Evolutionary conservation across 2,888 invertebrate species (phyloP).

Genomic region (Pachliopta kotzebuea): DNA sequence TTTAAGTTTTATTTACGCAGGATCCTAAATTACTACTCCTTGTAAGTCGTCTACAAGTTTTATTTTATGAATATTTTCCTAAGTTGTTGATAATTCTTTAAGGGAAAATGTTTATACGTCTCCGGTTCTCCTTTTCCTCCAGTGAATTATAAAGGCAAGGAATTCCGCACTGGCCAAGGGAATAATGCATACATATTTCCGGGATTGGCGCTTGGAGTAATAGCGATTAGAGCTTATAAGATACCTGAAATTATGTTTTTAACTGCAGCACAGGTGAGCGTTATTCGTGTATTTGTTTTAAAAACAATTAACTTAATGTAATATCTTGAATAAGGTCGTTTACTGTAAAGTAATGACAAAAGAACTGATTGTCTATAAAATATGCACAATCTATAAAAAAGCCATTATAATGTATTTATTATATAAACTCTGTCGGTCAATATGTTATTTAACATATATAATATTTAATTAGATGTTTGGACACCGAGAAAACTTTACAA

Average conservation of each 20-base stretch:
- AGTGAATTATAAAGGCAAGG: slow-evolving; percentile 86
- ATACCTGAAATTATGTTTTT: slow-evolving; percentile 94
- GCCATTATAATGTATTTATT: too few relatives aligned
- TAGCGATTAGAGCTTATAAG: slow-evolving; percentile 90
- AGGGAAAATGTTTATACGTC: slow-evolving; percentile 94
- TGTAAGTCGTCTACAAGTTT: too few relatives aligned
- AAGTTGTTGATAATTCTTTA: slow-evolving; percentile 33
- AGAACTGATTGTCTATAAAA: too few relatives aligned
- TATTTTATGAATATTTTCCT: neutral
- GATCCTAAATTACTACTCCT: too few relatives aligned
- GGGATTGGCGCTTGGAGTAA: slow-evolving; percentile 93
- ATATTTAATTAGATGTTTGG: too few relatives aligned
- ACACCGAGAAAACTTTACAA: too few relatives aligned
- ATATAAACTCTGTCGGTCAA: too few relatives aligned
- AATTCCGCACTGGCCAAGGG: slow-evolving; percentile 93
- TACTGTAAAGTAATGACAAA: too few relatives aligned
- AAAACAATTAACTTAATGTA: neutral
- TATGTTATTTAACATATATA: too few relatives aligned
- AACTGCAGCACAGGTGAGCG: slow-evolving; percentile 88
- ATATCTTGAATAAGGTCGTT: too few relatives aligned
- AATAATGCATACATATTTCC: slow-evolving; percentile 97
- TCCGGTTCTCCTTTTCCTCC: slow-evolving; percentile 96
- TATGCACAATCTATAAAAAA: too few relatives aligned
- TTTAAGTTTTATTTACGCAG: too few relatives aligned
- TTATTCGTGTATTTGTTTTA: neutral